These are phyloP conservation scores for Lochmaea capreae DNA, from an alignment of 2,888 invertebrate genomes.

Conservation along the genomic window DNA sequence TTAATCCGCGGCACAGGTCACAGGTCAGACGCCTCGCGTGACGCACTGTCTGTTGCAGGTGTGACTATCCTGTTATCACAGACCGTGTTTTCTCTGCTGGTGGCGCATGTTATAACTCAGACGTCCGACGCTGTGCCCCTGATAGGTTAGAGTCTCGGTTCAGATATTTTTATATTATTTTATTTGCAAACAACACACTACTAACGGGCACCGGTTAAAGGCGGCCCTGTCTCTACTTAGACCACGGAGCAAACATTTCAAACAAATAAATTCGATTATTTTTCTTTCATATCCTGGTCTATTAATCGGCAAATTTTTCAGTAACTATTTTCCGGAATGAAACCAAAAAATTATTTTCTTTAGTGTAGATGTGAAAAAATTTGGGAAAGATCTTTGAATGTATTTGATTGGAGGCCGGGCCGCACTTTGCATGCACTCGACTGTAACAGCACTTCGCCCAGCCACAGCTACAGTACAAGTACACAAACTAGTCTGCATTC, in stretches of 20 bases:
- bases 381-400: neutral
- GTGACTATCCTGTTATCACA: slow-evolving; percentile 99
- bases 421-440: slow-evolving; percentile 60
- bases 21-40: slow-evolving; percentile 66
- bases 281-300: slow-evolving; percentile 10
- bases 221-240: slow-evolving; percentile 48
- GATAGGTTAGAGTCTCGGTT: slow-evolving; percentile 80
- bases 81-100: slow-evolving; percentile 99
- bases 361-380: slow-evolving; percentile 4
- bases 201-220: slow-evolving; percentile 52
- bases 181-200: slow-evolving; percentile 58
- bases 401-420: slow-evolving; percentile 50
- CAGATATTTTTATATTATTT: slow-evolving; percentile 55
- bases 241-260: neutral
- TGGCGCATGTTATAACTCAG: slow-evolving; percentile 98
- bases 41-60: slow-evolving; percentile 86
- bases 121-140: slow-evolving; percentile 99
- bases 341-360: neutral
- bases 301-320: slow-evolving; percentile 15
- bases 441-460: slow-evolving; percentile 65
- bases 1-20: slow-evolving; percentile 62
- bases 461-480: slow-evolving; percentile 61
- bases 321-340: neutral
- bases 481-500: slow-evolving; percentile 57
- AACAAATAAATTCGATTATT: neutral